Evolutionary conservation across 1,140 invertebrate genomes (phyloP), one percentile per base, ranked within the genome.

Genomic region (Archegozetes longisetosus): DNA sequence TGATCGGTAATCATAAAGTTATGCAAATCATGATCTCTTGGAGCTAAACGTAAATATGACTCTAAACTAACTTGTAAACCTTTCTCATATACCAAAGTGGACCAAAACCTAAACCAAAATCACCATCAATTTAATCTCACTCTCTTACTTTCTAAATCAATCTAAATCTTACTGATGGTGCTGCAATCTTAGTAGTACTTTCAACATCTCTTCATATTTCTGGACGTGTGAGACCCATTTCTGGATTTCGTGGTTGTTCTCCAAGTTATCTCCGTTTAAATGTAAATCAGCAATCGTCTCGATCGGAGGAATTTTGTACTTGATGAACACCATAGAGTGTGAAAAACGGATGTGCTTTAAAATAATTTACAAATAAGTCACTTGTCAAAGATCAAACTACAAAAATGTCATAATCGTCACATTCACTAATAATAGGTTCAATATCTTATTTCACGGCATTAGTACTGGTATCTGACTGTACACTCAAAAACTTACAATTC

Each of bases 51-150:
- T 13, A 89, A 72, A 69, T 86, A 86, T 24, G 78, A 82, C 60
- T 82, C 76, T 57, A 89, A 64, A 20, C 77, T 73, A 53, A 80
- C 74, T 70, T 84, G 79, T 61, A 83, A 78, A 2, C 75, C 71
- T 12, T 77, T 70, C 65, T 86, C 80, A 70, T 80, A 82, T 23
- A 86, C 67, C 65, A 87, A 73, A 69, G 84, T 82, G 23, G 84
- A 87, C 86, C 86, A 88, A 73, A 87, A 88, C 68, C 82, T 85
- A 67, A 63, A 76, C 75, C 69, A 66, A 70, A 55, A 59, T 63
- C 32, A 40, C 17, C 17, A 40, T 40, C n/a, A n/a, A n/a, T n/a
- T n/a, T n/a, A n/a, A n/a, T n/a, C n/a, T n/a, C n/a, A n/a, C n/a
- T n/a, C n/a, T n/a, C n/a, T n/a, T n/a, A n/a, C n/a, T n/a, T n/a